Evolutionary conservation across 2,797 vertebrate genomes (phyloP).

Genomic region (Tragopan temminckii): DNA sequence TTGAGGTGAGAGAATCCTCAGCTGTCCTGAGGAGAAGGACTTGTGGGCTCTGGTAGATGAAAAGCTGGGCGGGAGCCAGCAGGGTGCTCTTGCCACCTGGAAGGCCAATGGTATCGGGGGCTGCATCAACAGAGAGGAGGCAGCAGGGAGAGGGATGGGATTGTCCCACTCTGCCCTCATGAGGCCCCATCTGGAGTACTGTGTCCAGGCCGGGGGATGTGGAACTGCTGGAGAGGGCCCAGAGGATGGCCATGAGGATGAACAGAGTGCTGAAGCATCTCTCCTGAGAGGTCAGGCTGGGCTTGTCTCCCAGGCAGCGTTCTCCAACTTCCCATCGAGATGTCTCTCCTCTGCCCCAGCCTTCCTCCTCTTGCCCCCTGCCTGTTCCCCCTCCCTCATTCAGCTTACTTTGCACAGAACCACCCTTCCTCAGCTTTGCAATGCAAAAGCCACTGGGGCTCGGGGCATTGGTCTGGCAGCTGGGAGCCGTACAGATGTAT

Average conservation of each 20-base stretch:
- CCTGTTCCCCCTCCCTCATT: neutral
- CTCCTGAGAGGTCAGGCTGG: too few species aligned
- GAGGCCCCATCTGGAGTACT: neutral
- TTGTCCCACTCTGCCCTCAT: neutral
- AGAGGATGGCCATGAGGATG: too few species aligned
- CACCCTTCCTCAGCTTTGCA: neutral
- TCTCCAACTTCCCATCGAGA: neutral
- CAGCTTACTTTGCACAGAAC: neutral
- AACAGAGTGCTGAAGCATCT: too few species aligned
- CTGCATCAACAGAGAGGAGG: neutral
- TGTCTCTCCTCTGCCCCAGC: neutral
- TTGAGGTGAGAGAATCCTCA: too few species aligned
- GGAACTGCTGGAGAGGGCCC: too few species aligned
- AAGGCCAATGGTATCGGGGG: too few species aligned
- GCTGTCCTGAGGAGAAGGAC: too few species aligned
- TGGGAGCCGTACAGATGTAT: fast-evolving
- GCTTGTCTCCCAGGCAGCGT: neutral
- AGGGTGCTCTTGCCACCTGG: too few species aligned
- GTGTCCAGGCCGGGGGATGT: neutral
- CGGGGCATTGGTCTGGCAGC: fast-evolving
- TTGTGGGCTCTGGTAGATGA: too few species aligned
- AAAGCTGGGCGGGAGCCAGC: too few species aligned
- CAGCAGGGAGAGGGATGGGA: neutral
- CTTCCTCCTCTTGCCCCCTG: neutral
- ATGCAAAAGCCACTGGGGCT: neutral